Conservation (phyloP, 2,888 invertebrate genomes). For the Phragmatobia fuliginosa region DNA sequence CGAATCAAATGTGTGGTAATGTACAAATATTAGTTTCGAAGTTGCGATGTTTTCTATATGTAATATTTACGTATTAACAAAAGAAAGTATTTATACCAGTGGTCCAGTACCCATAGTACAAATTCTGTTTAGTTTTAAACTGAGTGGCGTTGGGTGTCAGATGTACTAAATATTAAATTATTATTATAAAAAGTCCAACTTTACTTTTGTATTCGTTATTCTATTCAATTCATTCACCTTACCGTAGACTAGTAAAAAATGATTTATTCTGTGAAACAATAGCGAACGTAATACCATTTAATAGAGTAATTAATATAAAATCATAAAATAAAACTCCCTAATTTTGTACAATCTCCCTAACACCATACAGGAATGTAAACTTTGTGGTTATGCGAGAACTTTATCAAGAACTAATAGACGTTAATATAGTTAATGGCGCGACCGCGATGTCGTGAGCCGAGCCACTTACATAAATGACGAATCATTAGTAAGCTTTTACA, state of each 20-base stretch:
- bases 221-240: background rate
- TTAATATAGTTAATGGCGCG: conserved; percentile 56
- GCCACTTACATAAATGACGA: conserved; percentile 43
- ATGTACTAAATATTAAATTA: too few relatives aligned
- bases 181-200: too few relatives aligned
- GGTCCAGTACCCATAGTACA: too few relatives aligned
- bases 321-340: background rate
- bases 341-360: conserved; percentile 15
- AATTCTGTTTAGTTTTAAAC: too few relatives aligned
- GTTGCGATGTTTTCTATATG: too few relatives aligned
- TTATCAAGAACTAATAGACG: conserved; percentile 51
- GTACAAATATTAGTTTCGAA: too few relatives aligned
- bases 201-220: too few relatives aligned
- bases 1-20: too few relatives aligned
- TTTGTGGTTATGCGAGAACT: conserved; percentile 38
- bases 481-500: conserved; percentile 37
- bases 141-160: too few relatives aligned
- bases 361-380: conserved; percentile 29
- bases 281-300: background rate
- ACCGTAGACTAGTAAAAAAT: too few relatives aligned
- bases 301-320: background rate
- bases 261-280: background rate
- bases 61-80: too few relatives aligned
- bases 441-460: conserved; percentile 25
- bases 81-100: too few relatives aligned